These are phyloP conservation scores for Leptopilina myrica DNA, from an alignment of 2,888 invertebrate genomes.

Conservation along the genomic window DNA sequence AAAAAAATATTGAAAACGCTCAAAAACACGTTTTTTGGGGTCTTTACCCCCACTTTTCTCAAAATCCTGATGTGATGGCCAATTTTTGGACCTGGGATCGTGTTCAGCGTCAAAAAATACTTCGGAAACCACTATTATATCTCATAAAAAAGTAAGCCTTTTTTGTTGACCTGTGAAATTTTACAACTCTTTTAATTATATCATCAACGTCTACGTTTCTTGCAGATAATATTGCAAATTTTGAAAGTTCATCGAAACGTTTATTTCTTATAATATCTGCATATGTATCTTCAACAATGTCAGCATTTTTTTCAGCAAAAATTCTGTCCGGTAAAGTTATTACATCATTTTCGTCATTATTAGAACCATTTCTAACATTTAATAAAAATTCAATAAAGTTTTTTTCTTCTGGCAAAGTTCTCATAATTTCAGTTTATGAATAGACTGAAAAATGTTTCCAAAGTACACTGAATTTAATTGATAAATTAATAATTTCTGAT, in stretches of 20 bases:
- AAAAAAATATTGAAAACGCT: too few relatives aligned
- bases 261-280: slow-evolving; percentile 44
- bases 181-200: not conserved
- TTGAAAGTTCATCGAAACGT: slow-evolving; percentile 45
- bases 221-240: slow-evolving; percentile 51
- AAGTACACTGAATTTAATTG: slow-evolving; percentile 50
- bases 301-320: slow-evolving; percentile 17
- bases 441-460: slow-evolving; percentile 46
- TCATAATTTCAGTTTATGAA: slow-evolving; percentile 46
- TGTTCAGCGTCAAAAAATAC: too few relatives aligned
- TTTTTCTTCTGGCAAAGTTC: slow-evolving; percentile 14
- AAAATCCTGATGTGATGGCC: too few relatives aligned
- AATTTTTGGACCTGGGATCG: too few relatives aligned
- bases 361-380: slow-evolving; percentile 49
- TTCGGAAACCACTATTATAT: too few relatives aligned
- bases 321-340: slow-evolving; percentile 47
- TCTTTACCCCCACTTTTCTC: too few relatives aligned
- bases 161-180: too few relatives aligned
- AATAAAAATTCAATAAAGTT: slow-evolving; percentile 50
- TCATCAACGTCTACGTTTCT: slow-evolving; percentile 50
- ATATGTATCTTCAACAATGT: slow-evolving; percentile 15
- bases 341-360: slow-evolving; percentile 53
- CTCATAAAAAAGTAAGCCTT: too few relatives aligned
- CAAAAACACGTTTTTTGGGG: too few relatives aligned
- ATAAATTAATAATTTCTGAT: slow-evolving; percentile 45